Base-by-base conservation (phyloP, 37 sponge, comb jelly and placozoan genomes). In the Cliona cf. orientalis region DNA sequence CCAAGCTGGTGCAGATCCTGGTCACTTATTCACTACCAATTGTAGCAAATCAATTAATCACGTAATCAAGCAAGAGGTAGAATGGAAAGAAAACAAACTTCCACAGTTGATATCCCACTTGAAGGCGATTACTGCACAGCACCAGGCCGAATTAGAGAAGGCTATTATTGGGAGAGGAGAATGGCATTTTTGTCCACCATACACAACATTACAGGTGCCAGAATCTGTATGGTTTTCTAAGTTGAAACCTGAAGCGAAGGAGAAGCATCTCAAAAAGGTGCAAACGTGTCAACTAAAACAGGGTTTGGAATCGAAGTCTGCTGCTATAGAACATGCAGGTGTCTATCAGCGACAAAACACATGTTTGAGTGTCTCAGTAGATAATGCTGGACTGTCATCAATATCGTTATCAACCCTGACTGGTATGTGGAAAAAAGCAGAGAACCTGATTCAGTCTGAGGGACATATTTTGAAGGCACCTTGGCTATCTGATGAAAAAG, bases 1-100 rank as follows among this genome's bases (percentile, higher is more conserved):
- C 23, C 31, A 37, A n/a, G 53, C 72, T 25, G 72, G 46, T 43
- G 4, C 9, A 5, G 62, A 57, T 38, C 40, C 71, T 11, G 33
- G n/a, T 21, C n/a, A 41, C 4, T 12, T 55, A 4, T 83, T 74
- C 38, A 74, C 84, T 14, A 83, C 84, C 5, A 83, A 83, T 74
- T 26, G 2, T 35, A 74, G 68, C 65, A 76, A 83, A 62, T 73
- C 84, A 17, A 5, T 83, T 1, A 83, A 83, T 55, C 75, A 83
- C 29, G 75, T 83, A 4, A 74, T 83, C 35, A 83, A 83, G 34
- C 36, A 49, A n/a, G 84, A 83, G 64, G 84, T 83, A 5, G 40
- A 72, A 5, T 83, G 84, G 84, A 83, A 83, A 43, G 75, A 83
- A 35, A 83, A 44, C 56, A 62, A 83, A 43, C 68, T 83, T 2